Evolutionary conservation across 2,888 invertebrate species (phyloP).

Genomic region (Aphidoletes aphidimyza): DNA sequence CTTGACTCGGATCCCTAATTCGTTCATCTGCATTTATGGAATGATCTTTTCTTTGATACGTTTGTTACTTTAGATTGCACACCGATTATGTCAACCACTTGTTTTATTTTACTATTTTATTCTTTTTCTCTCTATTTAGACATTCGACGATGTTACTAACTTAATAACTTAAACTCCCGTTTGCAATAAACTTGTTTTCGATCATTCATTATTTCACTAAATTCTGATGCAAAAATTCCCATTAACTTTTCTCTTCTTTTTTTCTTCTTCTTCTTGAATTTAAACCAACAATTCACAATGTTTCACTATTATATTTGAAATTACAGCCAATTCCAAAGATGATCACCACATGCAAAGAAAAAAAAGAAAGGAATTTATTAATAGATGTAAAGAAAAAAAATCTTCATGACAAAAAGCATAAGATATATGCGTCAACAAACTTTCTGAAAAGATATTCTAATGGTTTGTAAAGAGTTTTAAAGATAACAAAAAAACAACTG

Average conservation of each 20-base stretch:
- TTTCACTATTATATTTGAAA: slow-evolving; percentile 2
- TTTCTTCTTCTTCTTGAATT: neutral
- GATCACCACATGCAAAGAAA: slow-evolving; percentile 23
- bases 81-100: slow-evolving; percentile 6
- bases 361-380: neutral
- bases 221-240: slow-evolving; percentile 6
- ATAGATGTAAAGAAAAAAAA: neutral
- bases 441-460: slow-evolving; percentile 34
- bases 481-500: neutral
- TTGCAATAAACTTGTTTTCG: slow-evolving; percentile 5
- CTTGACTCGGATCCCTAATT: slow-evolving; percentile 1
- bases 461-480: neutral
- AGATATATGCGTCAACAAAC: slow-evolving; percentile 7
- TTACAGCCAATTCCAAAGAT: neutral
- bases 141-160: neutral
- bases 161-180: slow-evolving; percentile 7
- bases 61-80: slow-evolving; percentile 9
- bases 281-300: slow-evolving; percentile 5
- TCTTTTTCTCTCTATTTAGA: neutral
- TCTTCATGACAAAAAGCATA: neutral
- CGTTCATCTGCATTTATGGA: neutral
- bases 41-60: neutral
- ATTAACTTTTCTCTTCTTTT: neutral
- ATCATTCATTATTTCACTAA: slow-evolving; percentile 31
- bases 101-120: no score